Evolutionary conservation across 1,140 invertebrate genomes (phyloP).

Genomic region (Diabrotica virgifera): DNA sequence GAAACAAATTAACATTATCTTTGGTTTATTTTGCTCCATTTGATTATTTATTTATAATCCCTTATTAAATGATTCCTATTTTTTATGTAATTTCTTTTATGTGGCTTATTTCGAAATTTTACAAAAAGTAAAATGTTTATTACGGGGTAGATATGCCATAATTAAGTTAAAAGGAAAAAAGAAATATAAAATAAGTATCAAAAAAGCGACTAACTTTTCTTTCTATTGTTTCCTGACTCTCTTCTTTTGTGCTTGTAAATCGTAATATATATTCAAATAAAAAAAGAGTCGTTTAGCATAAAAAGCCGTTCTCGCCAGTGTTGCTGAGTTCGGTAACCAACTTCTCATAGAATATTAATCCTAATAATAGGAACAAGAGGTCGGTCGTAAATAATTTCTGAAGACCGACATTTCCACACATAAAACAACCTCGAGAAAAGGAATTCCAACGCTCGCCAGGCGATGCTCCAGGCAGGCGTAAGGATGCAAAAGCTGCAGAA

Average conservation of each 20-base stretch:
- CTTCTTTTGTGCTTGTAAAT: background rate
- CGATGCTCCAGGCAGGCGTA: background rate
- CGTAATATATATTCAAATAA: background rate
- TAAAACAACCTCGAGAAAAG: background rate
- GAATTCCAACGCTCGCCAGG: background rate
- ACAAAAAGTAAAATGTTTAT: too few relatives aligned
- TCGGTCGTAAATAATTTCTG: background rate
- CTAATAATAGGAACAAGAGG: conserved; percentile 2
- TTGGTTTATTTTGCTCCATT: too few relatives aligned
- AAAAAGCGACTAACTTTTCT: too few relatives aligned
- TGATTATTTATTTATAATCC: too few relatives aligned
- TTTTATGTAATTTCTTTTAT: too few relatives aligned
- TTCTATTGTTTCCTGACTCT: background rate
- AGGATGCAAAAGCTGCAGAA: too few relatives aligned
- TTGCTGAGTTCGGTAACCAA: background rate
- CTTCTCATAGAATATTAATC: background rate
- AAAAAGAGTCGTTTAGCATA: background rate
- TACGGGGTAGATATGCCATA: too few relatives aligned
- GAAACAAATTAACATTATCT: too few relatives aligned
- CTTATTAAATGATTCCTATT: too few relatives aligned
- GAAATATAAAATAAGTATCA: too few relatives aligned
- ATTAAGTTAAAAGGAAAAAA: too few relatives aligned
- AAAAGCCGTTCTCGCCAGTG: background rate
- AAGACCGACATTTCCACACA: background rate
- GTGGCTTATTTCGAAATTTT: too few relatives aligned